Percentiles rank a stretch among this genome's conserved stretches.
phyloP scores from a whole-genome alignment of 2,113 vertebrate genomes.

The Channa maculata region DNA sequence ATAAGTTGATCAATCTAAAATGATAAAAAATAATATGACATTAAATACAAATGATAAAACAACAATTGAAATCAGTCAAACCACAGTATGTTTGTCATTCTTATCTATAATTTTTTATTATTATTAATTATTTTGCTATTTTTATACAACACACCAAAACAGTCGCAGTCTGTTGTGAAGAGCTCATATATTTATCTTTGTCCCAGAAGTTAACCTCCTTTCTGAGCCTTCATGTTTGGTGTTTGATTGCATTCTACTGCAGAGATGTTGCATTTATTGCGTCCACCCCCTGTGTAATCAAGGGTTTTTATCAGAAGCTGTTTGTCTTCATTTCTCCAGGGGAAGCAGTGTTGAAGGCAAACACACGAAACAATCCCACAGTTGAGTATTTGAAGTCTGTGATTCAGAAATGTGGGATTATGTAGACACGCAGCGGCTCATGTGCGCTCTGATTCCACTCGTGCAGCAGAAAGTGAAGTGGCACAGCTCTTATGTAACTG shows the following conservation, averaged over 20 bases:
- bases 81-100: too few species aligned
- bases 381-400: conserved; percentile 13
- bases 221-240: not conserved
- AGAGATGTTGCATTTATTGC: conserved; percentile 19
- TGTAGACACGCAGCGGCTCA: conserved; percentile 12
- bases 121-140: too few species aligned
- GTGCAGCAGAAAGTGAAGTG: conserved; percentile 26
- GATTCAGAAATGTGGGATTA: conserved; percentile 40
- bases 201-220: not conserved
- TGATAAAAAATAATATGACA: too few species aligned
- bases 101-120: too few species aligned
- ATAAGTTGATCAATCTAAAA: too few species aligned
- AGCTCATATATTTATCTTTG: too few species aligned
- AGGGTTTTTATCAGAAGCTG: not conserved
- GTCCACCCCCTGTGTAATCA: not conserved
- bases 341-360: not conserved
- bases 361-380: conserved; percentile 6
- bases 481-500: conserved; percentile 49
- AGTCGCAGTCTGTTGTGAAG: too few species aligned
- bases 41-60: too few species aligned
- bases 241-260: conserved; percentile 13
- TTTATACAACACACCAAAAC: too few species aligned
- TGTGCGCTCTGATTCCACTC: conserved; percentile 15
- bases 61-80: too few species aligned
- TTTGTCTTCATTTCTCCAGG: conserved; percentile 11